Conservation (phyloP, 1,140 invertebrate genomes). For the Cydia amplana region DNA sequence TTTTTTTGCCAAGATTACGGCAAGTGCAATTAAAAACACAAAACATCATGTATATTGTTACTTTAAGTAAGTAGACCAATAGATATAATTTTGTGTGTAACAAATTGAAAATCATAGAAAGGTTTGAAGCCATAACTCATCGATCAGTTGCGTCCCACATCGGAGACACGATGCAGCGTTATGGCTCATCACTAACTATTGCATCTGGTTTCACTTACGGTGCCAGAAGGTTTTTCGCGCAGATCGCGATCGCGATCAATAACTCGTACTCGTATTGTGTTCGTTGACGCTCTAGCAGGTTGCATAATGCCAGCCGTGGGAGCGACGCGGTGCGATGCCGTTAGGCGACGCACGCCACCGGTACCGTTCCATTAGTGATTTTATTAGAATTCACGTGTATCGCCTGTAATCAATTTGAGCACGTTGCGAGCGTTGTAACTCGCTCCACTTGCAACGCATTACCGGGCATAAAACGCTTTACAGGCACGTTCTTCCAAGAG, state of each 20-base stretch:
- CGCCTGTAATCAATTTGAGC: constrained; percentile 71
- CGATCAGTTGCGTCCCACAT: constrained; percentile 8
- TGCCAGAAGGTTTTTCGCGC: constrained; percentile 54
- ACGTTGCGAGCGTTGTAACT: constrained; percentile 54
- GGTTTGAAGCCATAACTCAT: constrained; percentile 13
- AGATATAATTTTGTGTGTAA: constrained; percentile 12
- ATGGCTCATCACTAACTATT: constrained; percentile 41
- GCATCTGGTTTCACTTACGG: constrained; percentile 61
- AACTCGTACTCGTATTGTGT: constrained; percentile 60
- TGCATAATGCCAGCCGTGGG: constrained; percentile 74
- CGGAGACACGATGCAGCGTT: constrained; percentile 8
- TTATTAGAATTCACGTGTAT: constrained; percentile 78
- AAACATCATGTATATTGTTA: not conserved
- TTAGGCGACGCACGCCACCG: constrained; percentile 74
- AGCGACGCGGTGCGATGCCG: constrained; percentile 58
- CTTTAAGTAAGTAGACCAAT: not conserved
- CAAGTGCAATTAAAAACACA: not conserved
- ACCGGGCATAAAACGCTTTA: constrained; percentile 59
- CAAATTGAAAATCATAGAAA: constrained; percentile 11
- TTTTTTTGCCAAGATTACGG: not conserved
- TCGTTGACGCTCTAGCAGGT: constrained; percentile 57
- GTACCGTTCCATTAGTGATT: constrained; percentile 77
- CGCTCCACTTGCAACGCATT: constrained; percentile 63
- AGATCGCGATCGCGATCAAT: constrained; percentile 59
- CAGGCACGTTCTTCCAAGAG: constrained; percentile 53